Evolutionary conservation across 2,113 vertebrate species (phyloP), one percentile per base, ranked within the genome.

Genomic region (Tychaedon coryphoeus): DNA sequence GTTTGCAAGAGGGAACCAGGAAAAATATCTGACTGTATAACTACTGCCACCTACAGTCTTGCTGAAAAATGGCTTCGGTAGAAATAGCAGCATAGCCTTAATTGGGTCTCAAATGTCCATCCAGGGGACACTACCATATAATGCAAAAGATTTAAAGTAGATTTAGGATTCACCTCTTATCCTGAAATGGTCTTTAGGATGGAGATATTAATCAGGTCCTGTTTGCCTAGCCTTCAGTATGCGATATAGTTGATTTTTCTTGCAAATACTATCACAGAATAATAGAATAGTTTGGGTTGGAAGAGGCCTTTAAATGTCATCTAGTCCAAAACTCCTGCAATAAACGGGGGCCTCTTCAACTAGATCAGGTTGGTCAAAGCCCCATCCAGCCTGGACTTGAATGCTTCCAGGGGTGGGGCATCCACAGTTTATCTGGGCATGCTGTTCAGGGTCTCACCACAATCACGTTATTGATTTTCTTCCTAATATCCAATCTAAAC

Each of bases 21-120:
- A 29, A 34, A 34, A 72, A 56, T 18, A 14, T 85, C 43, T 33
- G 15, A 47, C 31, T 90, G 51, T 80, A 77, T 50, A 95, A 45
- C 82, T 96, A 71, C 90, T 96, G 96, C 96, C 96, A 96, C 72
- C 96, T 96, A 33, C 90, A 90, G 96, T 48, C 86, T 43, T 15
- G 12, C 14, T 83, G 74, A 57, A 71, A 92, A 80, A 36, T 53
- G n/a, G 19, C 50, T 62, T 69, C 12, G 1, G 34, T 26, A 36
- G 24, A 85, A 82, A 47, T 1, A 8, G 7, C 12, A 16, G 22
- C 14, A 2, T 9, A 19, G 9, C 33, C 5, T 3, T 13, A 23
- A 15, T 5, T 17, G 3, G 2, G 4, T 62, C 72, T 77, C 47
- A 20, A 42, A 40, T n/a, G n/a, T 50, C 33, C 81, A 9, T 23